Evolutionary conservation across 1,140 invertebrate species (phyloP), one percentile per base, ranked within the genome.

Genomic region (Sarcophaga bullata): DNA sequence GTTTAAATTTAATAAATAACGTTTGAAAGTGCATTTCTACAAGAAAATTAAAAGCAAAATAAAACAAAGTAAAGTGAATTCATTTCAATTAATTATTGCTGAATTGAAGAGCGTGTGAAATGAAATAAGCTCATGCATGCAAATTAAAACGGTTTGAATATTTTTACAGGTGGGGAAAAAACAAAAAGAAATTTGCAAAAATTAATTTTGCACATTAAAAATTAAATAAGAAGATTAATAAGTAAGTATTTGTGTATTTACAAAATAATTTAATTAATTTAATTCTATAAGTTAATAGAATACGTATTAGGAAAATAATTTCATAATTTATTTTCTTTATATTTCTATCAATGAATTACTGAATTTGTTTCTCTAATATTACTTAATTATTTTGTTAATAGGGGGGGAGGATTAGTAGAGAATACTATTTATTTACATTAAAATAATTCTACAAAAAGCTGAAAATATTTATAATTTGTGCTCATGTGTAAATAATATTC

Each of bases 371-470:
- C 10, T n/a, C 15, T 11, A 58, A 58, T 37, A 37, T 37, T 37
- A 1, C 25, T 37, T 37, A 37, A 37, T 1, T 37, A 37, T 37
- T 37, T 37, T 37, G 25, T 37, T 2, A 37, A 37, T 37, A 4
- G 1, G 25, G 25, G 25, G 25, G 4, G 25, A 37, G n/a, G n/a
- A n/a, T n/a, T n/a, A 37, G 25, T 37, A 58, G 15, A 58, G 1
- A n/a, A 58, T 37, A 47, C 10, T 73, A 46, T 47, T 37, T 37
- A 37, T 37, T 46, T 73, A 58, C 54, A 58, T 13, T 58, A 68
- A 50, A 80, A 80, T 58, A 58, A n/a, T 80, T 80, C 82, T 83
- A 58, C 82, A 83, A 83, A 83, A 83, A 83, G 82, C 82, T 83
- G 82, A 83, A 83, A 83, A 83, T 80, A 58, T 80, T 83, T 68